Base-by-base conservation (phyloP, 2,113 vertebrate species). In the Pelodiscus sinensis region DNA sequence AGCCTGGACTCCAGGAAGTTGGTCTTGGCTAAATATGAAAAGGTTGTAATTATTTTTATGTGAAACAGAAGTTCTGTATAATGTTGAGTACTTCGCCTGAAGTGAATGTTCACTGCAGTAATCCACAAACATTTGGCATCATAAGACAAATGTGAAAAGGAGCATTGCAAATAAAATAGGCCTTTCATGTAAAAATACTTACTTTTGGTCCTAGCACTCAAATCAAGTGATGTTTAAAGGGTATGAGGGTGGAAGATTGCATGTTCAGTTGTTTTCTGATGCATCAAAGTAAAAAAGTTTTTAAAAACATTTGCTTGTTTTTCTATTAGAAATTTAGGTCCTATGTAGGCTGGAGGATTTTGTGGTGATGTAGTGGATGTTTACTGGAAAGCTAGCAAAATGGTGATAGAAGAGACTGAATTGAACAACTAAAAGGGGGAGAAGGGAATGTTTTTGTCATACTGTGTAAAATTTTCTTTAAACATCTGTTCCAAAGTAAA, bases 361-460 rank as follows among this genome's bases (percentile, higher is more conserved):
- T 93, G 62, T 78, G n/a, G 78, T 82, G 94, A 86, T 68, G 31
- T 71, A 71, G 8, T 71, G 65, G 65, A 21, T 35, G 18, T 71
- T 35, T 71, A 35, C 57, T 92, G 51, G 71, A 92, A 85, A 87
- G 84, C 55, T 90, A 24, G 79, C 90, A 87, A 94, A 94, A 80
- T 96, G 86, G 80, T 94, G 71, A 94, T 94, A 91, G 92, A 35
- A 95, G 86, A 94, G 88, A 90, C 77, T 94, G 83, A 88, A 95
- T 87, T 88, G 87, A 96, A 80, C 29, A 87, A 13, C 51, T 90
- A 31, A 92, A 86, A 86, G 21, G 18, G 68, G 90, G 44, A 54
- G 52, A 91, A 60, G 38, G 81, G 52, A 22, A 85, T 44, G 44
- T 81, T 58, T 58, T 81, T 85, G 82, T 87, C 35, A 87, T 29